These are phyloP conservation scores for Drosophila histrio DNA, from an alignment of 2,888 invertebrate species.

Conservation along the genomic window DNA sequence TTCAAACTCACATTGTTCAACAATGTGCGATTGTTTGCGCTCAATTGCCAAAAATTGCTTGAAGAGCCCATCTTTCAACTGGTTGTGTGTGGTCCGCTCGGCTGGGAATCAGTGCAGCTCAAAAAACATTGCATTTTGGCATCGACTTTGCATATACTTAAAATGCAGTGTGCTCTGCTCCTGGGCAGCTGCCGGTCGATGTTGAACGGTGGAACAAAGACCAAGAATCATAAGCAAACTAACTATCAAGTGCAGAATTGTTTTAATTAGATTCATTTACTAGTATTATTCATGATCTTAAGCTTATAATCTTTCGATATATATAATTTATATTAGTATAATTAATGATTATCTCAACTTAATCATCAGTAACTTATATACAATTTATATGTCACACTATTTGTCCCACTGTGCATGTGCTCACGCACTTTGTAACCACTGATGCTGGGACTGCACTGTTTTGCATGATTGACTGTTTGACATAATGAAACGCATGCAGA, in stretches of 20 bases:
- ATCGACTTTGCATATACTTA: slow-evolving; percentile 71
- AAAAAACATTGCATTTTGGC: slow-evolving; percentile 60
- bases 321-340: too few species aligned
- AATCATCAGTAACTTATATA: background rate
- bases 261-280: too few species aligned
- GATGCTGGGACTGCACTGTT: slow-evolving; percentile 62
- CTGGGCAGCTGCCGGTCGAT: slow-evolving; percentile 12
- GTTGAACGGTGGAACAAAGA: slow-evolving; percentile 16
- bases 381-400: background rate
- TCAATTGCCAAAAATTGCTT: slow-evolving; percentile 69
- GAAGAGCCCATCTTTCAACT: slow-evolving; percentile 33
- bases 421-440: slow-evolving; percentile 46
- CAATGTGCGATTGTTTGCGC: slow-evolving; percentile 61
- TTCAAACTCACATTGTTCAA: slow-evolving; percentile 23
- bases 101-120: slow-evolving; percentile 62
- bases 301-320: too few species aligned
- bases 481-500: slow-evolving; percentile 77
- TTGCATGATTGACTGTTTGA: slow-evolving; percentile 78
- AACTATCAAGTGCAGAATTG: too few species aligned
- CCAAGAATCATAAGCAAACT: too few species aligned
- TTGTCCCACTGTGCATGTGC: slow-evolving; percentile 46
- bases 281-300: too few species aligned
- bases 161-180: slow-evolving; percentile 52
- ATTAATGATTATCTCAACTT: background rate
- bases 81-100: slow-evolving; percentile 29